These are phyloP conservation scores for Andricus quercusramuli DNA, from an alignment of 2,888 invertebrate species.

Conservation along the genomic window DNA sequence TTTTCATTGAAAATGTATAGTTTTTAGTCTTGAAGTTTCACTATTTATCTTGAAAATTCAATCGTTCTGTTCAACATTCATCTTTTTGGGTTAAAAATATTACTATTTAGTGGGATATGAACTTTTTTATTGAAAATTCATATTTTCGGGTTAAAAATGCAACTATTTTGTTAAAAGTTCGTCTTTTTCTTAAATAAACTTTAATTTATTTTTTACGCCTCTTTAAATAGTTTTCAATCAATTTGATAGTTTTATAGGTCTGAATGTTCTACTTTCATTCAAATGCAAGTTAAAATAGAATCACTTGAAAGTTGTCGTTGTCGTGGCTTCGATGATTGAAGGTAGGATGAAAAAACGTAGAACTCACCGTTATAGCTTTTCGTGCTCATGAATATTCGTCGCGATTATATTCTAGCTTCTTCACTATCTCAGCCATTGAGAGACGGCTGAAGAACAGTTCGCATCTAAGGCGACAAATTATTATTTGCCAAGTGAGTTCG, in stretches of 20 bases:
- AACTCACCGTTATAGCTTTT: slow-evolving; percentile 27
- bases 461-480: background rate
- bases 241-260: background rate
- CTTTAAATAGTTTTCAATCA: background rate
- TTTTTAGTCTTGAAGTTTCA: no score
- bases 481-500: background rate
- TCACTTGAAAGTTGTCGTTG: background rate
- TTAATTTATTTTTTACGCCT: no score
- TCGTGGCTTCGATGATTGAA: slow-evolving; percentile 24
- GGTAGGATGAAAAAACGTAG: slow-evolving; percentile 27
- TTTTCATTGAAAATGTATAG: no score
- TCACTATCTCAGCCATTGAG: background rate
- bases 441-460: background rate
- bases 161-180: no score
- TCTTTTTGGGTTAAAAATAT: no score
- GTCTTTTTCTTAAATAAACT: no score
- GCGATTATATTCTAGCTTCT: slow-evolving; percentile 22
- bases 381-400: slow-evolving; percentile 34
- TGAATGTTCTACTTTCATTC: background rate
- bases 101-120: no score
- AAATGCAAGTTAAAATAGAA: background rate
- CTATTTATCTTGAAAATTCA: no score
- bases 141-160: background rate
- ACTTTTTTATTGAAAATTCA: no score
- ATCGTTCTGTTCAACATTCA: no score